Base-by-base conservation (phyloP, 2,113 vertebrate genomes). In the Salvator merianae region DNA sequence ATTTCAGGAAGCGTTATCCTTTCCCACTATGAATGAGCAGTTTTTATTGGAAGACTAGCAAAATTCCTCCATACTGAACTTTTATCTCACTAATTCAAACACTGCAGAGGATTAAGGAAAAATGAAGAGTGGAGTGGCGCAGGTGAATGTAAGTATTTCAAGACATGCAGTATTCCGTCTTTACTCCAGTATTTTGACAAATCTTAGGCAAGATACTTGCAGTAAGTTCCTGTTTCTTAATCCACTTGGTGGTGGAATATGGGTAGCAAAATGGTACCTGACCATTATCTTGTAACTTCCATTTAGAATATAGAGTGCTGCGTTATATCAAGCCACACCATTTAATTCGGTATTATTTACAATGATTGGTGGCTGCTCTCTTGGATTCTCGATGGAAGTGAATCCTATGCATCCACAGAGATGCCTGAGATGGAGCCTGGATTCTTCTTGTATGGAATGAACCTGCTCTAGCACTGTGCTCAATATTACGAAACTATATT, bases 91-190 rank as follows among this genome's bases (percentile, higher is more conserved):
- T 16, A 1, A 0, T 75, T 87, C 53, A 76, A 71, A 90, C 4
- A 62, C 79, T 87, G 5, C 59, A 50, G 83, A 71, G 87, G 88
- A 3, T 24, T 43, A 24, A 47, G 38, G 63, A 93, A 78, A 91
- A 80, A 96, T 96, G 96, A 96, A 96, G 94, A 97, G 96, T 89
- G 94, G 95, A 7, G 94, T 95, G 77, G 93, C 95, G 24, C 95
- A 96, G 81, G 91, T 96, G 72, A 96, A 95, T 82, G 96, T 79
- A 55, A 72, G 76, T 78, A 30, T 55, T 68, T 40, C 28, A 34
- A 83, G 28, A 53, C 3, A 6, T 28, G n/a, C n/a, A n/a, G 3
- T 36, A 36, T 66, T 76, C 43, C 20, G 10, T 40, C 28, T 16
- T 43, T 14, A 13, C 32, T 71, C 28, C 20, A 8, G 12, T n/a